Conservation (phyloP, 2,888 invertebrate species). For the Euzetes globulus region DNA sequence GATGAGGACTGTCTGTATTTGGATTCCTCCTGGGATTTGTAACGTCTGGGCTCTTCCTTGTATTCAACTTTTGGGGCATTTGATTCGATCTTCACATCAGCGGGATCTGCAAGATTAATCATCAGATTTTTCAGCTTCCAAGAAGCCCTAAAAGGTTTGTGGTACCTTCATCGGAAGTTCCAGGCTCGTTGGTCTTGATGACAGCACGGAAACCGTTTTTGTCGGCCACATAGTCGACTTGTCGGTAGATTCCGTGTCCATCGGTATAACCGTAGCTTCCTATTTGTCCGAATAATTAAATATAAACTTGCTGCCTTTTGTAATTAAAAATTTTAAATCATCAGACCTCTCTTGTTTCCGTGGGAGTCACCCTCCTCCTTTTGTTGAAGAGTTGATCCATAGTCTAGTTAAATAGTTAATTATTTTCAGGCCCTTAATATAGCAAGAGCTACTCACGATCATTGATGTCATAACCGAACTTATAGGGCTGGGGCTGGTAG, state of each 20-base stretch:
- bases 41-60: too few relatives aligned
- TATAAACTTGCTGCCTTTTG: background rate
- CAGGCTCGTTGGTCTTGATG: conserved; percentile 41
- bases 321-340: background rate
- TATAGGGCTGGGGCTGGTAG: conserved; percentile 40
- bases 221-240: conserved; percentile 40
- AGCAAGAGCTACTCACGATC: conserved; percentile 37
- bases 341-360: conserved; percentile 40
- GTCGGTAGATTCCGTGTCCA: conserved; percentile 40
- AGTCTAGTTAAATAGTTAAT: background rate
- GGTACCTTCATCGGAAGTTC: conserved; percentile 37
- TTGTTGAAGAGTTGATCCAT: conserved; percentile 34
- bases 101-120: conserved; percentile 21
- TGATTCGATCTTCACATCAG: conserved; percentile 31
- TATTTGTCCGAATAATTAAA: background rate
- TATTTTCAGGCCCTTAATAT: background rate
- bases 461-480: conserved; percentile 41
- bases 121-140: background rate
- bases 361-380: conserved; percentile 41
- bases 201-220: conserved; percentile 40
- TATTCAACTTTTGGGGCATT: conserved; percentile 31
- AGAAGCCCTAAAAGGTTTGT: background rate
- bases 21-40: too few relatives aligned
- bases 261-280: conserved; percentile 41
- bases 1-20: too few relatives aligned